phyloP scores from a whole-genome alignment of 64 coral and sea anemone species.

The Stylophora pistillata region DNA sequence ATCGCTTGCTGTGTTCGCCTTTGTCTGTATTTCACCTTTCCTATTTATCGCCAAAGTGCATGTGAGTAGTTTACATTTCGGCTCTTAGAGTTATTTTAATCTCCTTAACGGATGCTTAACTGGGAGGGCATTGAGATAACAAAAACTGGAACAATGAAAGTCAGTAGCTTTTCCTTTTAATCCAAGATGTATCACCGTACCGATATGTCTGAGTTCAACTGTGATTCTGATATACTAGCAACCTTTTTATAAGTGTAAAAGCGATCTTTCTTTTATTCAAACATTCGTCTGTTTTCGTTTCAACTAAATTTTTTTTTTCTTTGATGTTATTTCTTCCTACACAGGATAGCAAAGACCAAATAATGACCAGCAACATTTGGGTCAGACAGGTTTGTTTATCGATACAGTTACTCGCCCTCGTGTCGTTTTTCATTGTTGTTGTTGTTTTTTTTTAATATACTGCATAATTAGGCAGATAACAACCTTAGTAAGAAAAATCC shows the following conservation, averaged over 20 bases:
- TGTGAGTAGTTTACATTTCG: background rate
- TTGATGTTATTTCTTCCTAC: background rate
- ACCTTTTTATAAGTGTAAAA: background rate
- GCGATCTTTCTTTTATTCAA: background rate
- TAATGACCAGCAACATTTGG: slow-evolving; percentile 60
- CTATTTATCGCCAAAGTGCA: background rate
- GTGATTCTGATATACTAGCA: background rate
- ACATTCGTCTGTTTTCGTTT: background rate
- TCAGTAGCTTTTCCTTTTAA: background rate
- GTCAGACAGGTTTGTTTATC: slow-evolving; percentile 43
- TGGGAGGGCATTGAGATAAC: too few species aligned
- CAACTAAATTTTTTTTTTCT: background rate
- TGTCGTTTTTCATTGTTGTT: background rate
- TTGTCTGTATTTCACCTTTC: background rate
- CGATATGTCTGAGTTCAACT: background rate
- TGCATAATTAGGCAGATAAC: too few species aligned
- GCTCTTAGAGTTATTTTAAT: background rate
- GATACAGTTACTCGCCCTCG: background rate
- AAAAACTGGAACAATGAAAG: too few species aligned
- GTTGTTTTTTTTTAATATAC: too few species aligned
- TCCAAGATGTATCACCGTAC: background rate
- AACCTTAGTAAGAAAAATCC: too few species aligned
- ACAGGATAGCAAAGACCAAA: slow-evolving; percentile 66
- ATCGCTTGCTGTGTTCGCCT: background rate
- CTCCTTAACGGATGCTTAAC: background rate